Evolutionary conservation across 2,888 invertebrate species (phyloP), one percentile per base, ranked within the genome.

Genomic region (Lepidochitona cinerea): DNA sequence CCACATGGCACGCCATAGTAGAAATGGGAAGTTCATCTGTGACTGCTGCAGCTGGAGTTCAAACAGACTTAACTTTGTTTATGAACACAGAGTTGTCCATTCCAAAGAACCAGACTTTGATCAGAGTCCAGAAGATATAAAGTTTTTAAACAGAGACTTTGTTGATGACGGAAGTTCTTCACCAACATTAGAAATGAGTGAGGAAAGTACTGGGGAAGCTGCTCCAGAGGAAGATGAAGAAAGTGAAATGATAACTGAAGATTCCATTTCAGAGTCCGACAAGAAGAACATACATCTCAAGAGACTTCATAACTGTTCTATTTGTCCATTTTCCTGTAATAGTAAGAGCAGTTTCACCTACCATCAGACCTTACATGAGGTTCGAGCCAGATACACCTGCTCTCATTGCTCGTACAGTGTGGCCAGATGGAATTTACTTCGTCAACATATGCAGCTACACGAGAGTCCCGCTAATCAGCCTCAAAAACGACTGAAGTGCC

Each of bases 31-130:
- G 37, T 88, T 37, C 75, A 83, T 81, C 33, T 89, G 89, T 76
- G 87, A 88, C 71, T 85, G 81, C 74, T 89, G 89, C 75, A 85
- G 86, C 79, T 88, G 87, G 87, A 87, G 87, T 75, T 81, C 84
- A 29, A 85, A 88, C 71, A 73, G 84, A 54, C 76, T 87, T 1
- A 84, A 84, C 68, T 75, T 86, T 14, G 71, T 89, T 68, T 84
- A 83, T 74, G 84, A 86, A 59, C 89, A 89, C 72, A 82, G 87
- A 32, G 80, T 79, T 73, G 84, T 87, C 6, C 87, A 87, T 74
- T 69, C 79, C 9, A 70, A 73, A 54, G 83, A 85, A 65, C 72
- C 80, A 6, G 80, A 75, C 14, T 87, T 79, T 67, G 76, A 81
- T 53, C 75, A 79, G 1, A 79, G 76, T 32, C 85, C 84, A 7